Base-by-base conservation (phyloP, 2,888 invertebrate species). In the Agapetus fuscipes region DNA sequence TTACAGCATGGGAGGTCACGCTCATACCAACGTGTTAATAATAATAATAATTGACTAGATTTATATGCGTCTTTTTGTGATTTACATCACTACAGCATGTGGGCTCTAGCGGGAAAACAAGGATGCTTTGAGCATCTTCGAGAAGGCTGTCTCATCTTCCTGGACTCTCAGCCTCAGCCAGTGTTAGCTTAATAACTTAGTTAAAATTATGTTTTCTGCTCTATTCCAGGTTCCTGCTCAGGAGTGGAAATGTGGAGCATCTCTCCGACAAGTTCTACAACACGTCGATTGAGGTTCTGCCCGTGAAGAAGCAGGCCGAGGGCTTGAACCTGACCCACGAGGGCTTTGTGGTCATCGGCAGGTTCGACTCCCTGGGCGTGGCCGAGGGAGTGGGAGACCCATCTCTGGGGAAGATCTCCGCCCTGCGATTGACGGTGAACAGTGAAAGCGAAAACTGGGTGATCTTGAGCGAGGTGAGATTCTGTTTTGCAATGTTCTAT, bases 221-320 rank as follows among this genome's bases (percentile, higher is more conserved):
- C 17, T 34, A 14, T 61, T 64, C n/a, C 56, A 87, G 86, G 51
- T 90, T 77, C 63, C 68, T 78, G 43, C 84, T 91, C 58, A 77
- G 86, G 43, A 93, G 90, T 59, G 93, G 93, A 16, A 94, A 93
- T 60, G 76, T 80, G 1, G 88, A 91, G 53, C 93, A 94, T 64
- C 81, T 83, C 0, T 83, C 83, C 1, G 94, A 95, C 63, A 82
- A 80, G 53, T 84, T 95, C 56, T 81, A 82, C 56, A 83, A 91
- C 51, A 87, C 93, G 1, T 82, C 83, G 0, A 76, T 95, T 4
- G 91, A 94, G 64, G 74, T 89, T 4, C 59, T 83, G 36, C 79
- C 83, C 1, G 63, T 66, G 29, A 46, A 40, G 16, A 44, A 34
- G 27, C 33, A 33, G 7, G 63, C 64, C 14, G 52, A 59, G 10